Evolutionary conservation across 2,797 vertebrate species (phyloP).

Genomic region (Sparus aurata): DNA sequence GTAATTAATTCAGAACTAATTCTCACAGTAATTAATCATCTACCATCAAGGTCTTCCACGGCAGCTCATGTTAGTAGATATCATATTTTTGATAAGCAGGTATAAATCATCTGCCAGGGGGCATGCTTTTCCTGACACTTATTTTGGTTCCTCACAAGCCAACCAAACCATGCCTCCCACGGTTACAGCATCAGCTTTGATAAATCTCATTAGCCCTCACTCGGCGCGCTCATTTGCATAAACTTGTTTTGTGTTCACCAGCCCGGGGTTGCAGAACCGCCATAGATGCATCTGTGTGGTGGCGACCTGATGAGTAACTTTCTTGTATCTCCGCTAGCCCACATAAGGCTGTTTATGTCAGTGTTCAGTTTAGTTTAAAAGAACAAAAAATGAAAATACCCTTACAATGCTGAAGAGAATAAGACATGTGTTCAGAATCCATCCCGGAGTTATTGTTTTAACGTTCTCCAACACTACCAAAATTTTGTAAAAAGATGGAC

Average conservation of each 20-base stretch:
- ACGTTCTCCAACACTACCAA: conserved; percentile 37
- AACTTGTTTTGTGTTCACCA: conserved; percentile 48
- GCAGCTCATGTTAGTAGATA: conserved; percentile 54
- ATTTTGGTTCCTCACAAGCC: conserved; percentile 58
- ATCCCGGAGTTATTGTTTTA: conserved; percentile 19
- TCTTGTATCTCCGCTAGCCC: conserved; percentile 1
- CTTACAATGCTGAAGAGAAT: conserved; percentile 9
- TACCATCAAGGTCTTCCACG: conserved; percentile 62
- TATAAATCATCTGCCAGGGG: conserved; percentile 64
- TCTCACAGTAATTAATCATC: conserved; percentile 72
- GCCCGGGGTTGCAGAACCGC: conserved; percentile 42
- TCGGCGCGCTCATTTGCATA: conserved; percentile 69
- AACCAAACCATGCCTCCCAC: conserved; percentile 63
- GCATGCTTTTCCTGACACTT: conserved; percentile 53
- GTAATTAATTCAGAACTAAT: conserved; percentile 77
- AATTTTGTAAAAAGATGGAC: conserved; percentile 1
- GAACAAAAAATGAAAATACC: background rate
- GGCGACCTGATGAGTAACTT: conserved; percentile 49
- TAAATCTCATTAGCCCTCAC: conserved; percentile 73
- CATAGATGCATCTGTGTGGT: conserved; percentile 33
- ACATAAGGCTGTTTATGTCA: conserved; percentile 21
- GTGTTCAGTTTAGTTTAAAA: conserved; percentile 6
- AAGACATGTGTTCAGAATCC: conserved; percentile 41
- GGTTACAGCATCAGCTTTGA: conserved; percentile 69
- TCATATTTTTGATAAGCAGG: conserved; percentile 73